phyloP scores from a whole-genome alignment of 2,797 vertebrate species.

The Phaenicophaeus curvirostris region DNA sequence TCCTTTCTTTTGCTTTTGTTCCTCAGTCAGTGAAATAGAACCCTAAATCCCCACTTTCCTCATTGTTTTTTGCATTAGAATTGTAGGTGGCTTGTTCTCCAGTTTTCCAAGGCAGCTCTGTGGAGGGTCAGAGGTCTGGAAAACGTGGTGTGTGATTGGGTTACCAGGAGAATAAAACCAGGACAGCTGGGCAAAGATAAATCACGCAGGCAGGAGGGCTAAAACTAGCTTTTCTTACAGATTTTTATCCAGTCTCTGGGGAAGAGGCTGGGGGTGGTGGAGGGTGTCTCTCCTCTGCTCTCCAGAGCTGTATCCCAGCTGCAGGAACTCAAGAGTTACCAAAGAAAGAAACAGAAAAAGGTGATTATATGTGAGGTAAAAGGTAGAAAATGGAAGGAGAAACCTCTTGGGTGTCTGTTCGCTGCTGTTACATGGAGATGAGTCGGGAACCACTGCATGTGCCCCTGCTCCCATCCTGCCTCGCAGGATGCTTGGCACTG shows the following conservation, averaged over 20 bases:
- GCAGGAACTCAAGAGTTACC: background rate
- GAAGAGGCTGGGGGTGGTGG: background rate
- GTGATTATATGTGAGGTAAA: background rate
- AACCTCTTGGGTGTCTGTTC: background rate
- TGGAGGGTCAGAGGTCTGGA: background rate
- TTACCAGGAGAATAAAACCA: background rate
- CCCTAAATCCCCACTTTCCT: background rate
- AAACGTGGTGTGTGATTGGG: background rate
- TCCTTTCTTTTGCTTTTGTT: background rate
- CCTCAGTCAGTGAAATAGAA: background rate
- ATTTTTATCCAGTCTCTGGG: background rate
- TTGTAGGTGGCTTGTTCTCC: background rate
- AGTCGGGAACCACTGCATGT: background rate
- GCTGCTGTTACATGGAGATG: background rate
- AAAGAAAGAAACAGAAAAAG: background rate
- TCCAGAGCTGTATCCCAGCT: background rate
- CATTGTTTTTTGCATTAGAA: background rate
- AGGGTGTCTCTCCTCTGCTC: background rate
- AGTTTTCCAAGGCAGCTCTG: background rate
- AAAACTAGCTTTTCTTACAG: background rate
- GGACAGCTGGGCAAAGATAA: background rate
- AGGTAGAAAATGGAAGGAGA: background rate
- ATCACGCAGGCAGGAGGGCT: background rate
- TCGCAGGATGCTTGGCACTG: accelerated
- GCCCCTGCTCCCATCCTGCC: background rate